Percentiles rank a stretch among this genome's conserved stretches.
Evolutionary conservation across 2,888 invertebrate genomes (phyloP).

Genomic region (Diaphora mendica): DNA sequence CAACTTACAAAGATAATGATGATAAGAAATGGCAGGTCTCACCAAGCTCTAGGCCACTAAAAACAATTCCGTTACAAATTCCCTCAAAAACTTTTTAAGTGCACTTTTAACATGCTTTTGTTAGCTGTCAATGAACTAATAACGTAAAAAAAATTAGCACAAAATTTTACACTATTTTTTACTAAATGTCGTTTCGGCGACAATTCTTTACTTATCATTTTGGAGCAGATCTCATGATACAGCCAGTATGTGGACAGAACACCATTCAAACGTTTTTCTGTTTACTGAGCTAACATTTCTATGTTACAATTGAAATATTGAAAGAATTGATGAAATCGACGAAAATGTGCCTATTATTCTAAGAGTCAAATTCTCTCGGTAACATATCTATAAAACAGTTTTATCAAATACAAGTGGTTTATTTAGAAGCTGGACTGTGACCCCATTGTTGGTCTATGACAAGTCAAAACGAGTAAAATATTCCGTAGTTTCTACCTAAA

Average conservation of each 20-base stretch:
- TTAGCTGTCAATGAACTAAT: background rate
- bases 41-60: background rate
- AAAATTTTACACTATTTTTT: no score
- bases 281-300: background rate
- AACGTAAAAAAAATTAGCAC: no score
- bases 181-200: no score
- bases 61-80: background rate
- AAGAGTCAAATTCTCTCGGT: background rate
- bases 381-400: background rate
- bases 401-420: background rate
- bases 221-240: background rate
- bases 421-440: background rate
- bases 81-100: no score
- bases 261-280: no score
- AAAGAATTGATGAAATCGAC: no score
- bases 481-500: conserved; percentile 22
- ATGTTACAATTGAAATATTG: background rate
- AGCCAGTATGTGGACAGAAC: no score
- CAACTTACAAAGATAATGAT: conserved; percentile 8
- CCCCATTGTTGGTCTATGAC: background rate
- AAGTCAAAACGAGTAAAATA: conserved; percentile 4
- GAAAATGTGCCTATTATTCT: background rate
- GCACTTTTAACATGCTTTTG: background rate
- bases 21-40: background rate
- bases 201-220: background rate